Conservation (phyloP, 2,888 invertebrate genomes). For the Melipona bicolor region DNA sequence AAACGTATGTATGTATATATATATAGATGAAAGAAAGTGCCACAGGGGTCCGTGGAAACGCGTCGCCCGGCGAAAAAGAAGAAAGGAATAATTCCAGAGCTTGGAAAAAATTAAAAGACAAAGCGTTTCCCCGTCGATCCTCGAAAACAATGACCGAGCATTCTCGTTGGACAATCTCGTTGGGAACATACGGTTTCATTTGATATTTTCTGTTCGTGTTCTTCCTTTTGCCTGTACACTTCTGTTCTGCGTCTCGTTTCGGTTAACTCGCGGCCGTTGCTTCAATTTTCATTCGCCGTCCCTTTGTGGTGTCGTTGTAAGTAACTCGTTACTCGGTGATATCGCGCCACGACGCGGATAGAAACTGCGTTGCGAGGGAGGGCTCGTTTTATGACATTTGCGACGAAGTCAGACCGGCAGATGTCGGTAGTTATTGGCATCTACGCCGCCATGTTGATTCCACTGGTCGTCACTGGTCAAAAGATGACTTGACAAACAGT, state of each 20-base stretch:
- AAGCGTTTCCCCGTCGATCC: slow-evolving; percentile 30
- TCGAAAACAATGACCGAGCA: slow-evolving; percentile 2
- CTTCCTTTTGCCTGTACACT: background rate
- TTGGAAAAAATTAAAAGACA: slow-evolving; percentile 40
- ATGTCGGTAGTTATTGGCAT: background rate
- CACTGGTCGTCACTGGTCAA: no score
- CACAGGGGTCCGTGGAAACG: no score
- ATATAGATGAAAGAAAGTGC: background rate
- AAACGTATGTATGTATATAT: background rate
- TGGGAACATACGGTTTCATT: background rate
- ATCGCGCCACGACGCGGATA: background rate
- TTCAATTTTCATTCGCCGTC: slow-evolving; percentile 32
- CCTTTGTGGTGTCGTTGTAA: slow-evolving; percentile 8
- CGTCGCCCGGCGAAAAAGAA: background rate
- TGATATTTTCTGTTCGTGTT: background rate
- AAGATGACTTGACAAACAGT: no score
- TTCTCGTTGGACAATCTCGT: background rate
- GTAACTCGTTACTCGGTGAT: slow-evolving; percentile 10
- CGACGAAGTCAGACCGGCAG: background rate
- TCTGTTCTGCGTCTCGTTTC: background rate
- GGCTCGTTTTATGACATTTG: background rate
- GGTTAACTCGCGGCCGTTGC: slow-evolving; percentile 7
- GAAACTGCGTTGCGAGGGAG: background rate
- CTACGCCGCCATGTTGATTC: background rate
- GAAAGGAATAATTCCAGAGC: slow-evolving; percentile 25